Evolutionary conservation across 1,140 invertebrate species (phyloP), one percentile per base, ranked within the genome.

Genomic region (Heliconius melpomene): DNA sequence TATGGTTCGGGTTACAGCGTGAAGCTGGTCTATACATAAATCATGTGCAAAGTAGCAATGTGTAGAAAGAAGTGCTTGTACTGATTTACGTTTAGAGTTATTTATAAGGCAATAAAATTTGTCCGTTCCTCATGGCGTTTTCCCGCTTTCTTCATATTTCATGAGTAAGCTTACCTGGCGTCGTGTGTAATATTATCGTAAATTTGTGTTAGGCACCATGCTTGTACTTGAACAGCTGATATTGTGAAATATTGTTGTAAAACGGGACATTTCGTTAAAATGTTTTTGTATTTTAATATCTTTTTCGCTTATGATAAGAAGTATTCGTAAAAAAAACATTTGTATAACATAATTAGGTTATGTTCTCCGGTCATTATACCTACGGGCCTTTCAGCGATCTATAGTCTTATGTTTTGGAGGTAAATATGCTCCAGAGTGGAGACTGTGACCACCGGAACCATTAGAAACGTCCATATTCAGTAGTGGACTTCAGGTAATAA

Each of bases 101-200:
- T 78, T 81, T 81, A 78, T 81, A 78, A 71, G 76, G 80, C 80
- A 81, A 81, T 81, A 78, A 81, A 81, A 81, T 81, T 78, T 81
- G 80, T 77, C 77, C 76, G 80, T 81, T 77, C 80, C 77, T 75
- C 76, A 78, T 70, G 80, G 66, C 77, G 74, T 38, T 46, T 78
- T 74, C 72, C 75, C 76, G 77, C 77, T 78, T 81, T 78, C 76
- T 81, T 81, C 80, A 81, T 81, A 78, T 81, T 81, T 81, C 76
- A 81, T 78, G 77, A 81, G 73, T 46, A 23, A 75, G 77, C 80
- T 81, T 75, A 81, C 72, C 75, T 77, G 36, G 26, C 60, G 60
- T 50, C 70, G 70, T 66, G 36, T 72, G 36, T 72, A 72, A 72
- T 72, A 75, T 72, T 36, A 70, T n/a, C 75, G 72, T 78, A 78